Percentiles rank a stretch among this genome's conserved stretches.
Conservation (phyloP, 2,797 vertebrate species). For the Xenops minutus region DNA sequence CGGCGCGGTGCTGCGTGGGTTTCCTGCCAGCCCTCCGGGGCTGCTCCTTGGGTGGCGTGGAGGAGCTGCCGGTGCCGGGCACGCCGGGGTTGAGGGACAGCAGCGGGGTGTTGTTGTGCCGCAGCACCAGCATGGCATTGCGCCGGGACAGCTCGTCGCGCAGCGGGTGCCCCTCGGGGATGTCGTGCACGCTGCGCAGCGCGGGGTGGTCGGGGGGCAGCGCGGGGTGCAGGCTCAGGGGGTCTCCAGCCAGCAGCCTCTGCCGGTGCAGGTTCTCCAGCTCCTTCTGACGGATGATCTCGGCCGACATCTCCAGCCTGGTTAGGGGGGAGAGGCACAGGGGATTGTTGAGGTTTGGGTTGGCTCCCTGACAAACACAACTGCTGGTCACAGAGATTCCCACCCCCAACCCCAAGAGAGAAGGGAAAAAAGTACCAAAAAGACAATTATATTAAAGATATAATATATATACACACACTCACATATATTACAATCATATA, state of each 20-base stretch:
- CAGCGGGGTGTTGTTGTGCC: constrained; percentile 85
- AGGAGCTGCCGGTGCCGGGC: not conserved
- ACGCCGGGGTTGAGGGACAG: constrained; percentile 82
- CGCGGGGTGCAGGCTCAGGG: constrained; percentile 80
- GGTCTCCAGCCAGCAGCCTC: constrained; percentile 79
- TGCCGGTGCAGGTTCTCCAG: constrained; percentile 87
- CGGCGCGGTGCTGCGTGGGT: constrained; percentile 28
- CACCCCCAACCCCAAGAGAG: no score
- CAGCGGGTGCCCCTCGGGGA: constrained; percentile 87
- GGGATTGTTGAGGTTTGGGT: no score
- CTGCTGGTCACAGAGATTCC: no score
- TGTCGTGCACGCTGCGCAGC: constrained; percentile 86
- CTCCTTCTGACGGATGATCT: constrained; percentile 93
- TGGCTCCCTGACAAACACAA: no score
- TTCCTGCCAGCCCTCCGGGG: constrained; percentile 71
- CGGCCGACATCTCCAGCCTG: constrained; percentile 94
- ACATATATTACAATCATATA: no score
- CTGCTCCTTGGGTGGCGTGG: constrained; percentile 74
- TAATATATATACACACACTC: no score
- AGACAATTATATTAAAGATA: no score
- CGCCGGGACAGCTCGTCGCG: constrained; percentile 87
- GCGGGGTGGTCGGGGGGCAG: constrained; percentile 87
- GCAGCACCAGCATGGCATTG: constrained; percentile 91
- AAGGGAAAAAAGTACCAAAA: no score
- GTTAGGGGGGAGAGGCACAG: not conserved